These are phyloP conservation scores for Pterostichus niger DNA, from an alignment of 2,888 invertebrate genomes.

Conservation along the genomic window DNA sequence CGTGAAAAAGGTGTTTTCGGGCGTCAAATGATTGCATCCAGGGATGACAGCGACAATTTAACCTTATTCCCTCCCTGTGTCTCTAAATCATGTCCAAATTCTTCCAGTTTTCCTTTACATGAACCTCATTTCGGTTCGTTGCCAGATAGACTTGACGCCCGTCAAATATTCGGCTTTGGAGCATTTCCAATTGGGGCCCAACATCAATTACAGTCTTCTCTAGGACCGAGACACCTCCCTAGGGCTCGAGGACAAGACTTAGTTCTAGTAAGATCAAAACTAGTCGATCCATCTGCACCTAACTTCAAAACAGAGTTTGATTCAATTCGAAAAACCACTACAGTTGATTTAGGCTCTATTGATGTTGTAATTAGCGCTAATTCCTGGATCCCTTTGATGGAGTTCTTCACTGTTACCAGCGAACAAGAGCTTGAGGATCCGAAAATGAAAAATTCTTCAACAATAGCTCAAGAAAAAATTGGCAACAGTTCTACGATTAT, in stretches of 20 bases:
- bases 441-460: neutral
- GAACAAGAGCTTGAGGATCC: constrained; percentile 11
- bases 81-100: constrained; percentile 91
- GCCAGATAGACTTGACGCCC: constrained; percentile 81
- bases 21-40: constrained; percentile 87
- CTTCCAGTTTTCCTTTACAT: constrained; percentile 74
- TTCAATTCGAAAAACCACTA: constrained; percentile 83
- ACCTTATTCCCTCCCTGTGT: constrained; percentile 77
- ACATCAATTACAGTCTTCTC: neutral
- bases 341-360: constrained; percentile 93
- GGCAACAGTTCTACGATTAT: constrained; percentile 25
- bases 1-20: constrained; percentile 85
- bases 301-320: constrained; percentile 83
- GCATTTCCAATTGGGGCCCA: constrained; percentile 2
- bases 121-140: constrained; percentile 77
- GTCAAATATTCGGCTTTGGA: constrained; percentile 76
- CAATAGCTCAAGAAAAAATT: neutral
- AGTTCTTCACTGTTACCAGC: constrained; percentile 88
- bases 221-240: neutral
- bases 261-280: constrained; percentile 85
- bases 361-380: constrained; percentile 95
- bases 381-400: constrained; percentile 96
- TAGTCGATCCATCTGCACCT: constrained; percentile 84
- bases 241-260: constrained; percentile 78
- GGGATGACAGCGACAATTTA: neutral